Evolutionary conservation across 2,888 invertebrate genomes (phyloP), one percentile per base, ranked within the genome.

Genomic region (Octonoba sinensis): DNA sequence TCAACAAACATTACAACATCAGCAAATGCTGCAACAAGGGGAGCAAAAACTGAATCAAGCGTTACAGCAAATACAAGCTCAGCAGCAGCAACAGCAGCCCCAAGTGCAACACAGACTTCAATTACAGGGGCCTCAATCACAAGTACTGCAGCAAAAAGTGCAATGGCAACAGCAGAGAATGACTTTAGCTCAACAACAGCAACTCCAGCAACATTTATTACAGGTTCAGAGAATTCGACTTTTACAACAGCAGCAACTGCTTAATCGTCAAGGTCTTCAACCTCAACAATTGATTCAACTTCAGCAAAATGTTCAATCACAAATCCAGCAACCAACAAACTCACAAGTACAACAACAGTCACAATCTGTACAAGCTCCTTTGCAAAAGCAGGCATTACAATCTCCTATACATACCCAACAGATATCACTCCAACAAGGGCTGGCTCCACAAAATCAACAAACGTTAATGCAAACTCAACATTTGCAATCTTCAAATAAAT

Each of bases 1-100:
- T 36, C 83, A 74, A 46, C 84, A 83, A 44, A 54, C 22, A n/a
- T 65, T 82, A 24, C 83, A 84, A 20, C 83, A 84, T 46, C 83
- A 84, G 46, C 84, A 84, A 56, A 71, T 77, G 59, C 59, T 82
- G 20, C 84, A 77, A 36, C 74, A 78, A 46, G 65, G 67, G 16
- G 73, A 76, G 57, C 67, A 76, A 77, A 83, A 84, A 54, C 36
- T 82, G 59, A 64, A 64, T 59, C 77, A 82, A 57, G 60, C 82
- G 13, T 67, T 71, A 6, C 84, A 82, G 15, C 76, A 83, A 59
- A 77, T 71, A 56, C 84, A 83, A 46, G 67, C 69, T 27, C 73
- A 73, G 20, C 83, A 82, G 44, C 69, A 69, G 47, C 82, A 71
- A 54, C 75, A 65, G 49, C 71, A 69, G 47, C 74, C 51, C 12